Base-by-base conservation (phyloP, 2,797 vertebrate genomes). In the Glossophaga mutica region DNA sequence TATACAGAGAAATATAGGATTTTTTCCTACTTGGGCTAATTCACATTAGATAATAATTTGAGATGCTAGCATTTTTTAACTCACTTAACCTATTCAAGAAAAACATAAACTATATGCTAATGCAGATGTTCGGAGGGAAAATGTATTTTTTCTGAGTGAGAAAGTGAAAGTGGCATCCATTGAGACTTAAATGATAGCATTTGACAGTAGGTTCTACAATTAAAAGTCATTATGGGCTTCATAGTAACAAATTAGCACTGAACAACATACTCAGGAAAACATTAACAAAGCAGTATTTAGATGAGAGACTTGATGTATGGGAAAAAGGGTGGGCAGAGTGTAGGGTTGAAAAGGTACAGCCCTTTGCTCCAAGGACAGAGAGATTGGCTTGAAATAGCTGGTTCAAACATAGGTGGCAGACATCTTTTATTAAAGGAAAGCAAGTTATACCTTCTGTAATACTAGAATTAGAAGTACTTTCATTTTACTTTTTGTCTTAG, bases 141-240 rank as follows among this genome's bases (percentile, higher is more conserved):
- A 91, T 94, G 83, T 96, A 94, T 97, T 98, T 95, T 98, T 96
- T 50, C 65, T 82, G 73, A 87, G 14, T 77, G 44, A 97, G 90
- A 95, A 95, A 0, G 0, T 86, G 81, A 91, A 97, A 97, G 91
- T 96, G 94, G 97, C 96, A 98, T 97, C 96, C 97, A 97, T 82
- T 96, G 95, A 98, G 96, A 98, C 98, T 98, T 97, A 97, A 98
- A 98, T 95, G 95, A 97, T 96, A 98, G 93, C 9, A 6, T 84
- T 79, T 94, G 94, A 96, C 96, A 97, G 96, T 98, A 98, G 94
- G 91, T 98, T 77, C 87, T 97, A 95, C 94, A 98, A 97, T 98
- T 98, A 97, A 97, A 98, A 98, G 95, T 97, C 95, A 97, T 98
- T 98, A 97, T 7, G 39, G 95, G 74, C 95, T 96, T 98, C 94